These are phyloP conservation scores for Pseudomugil tenellus DNA, from an alignment of 2,797 vertebrate species.

Conservation along the genomic window DNA sequence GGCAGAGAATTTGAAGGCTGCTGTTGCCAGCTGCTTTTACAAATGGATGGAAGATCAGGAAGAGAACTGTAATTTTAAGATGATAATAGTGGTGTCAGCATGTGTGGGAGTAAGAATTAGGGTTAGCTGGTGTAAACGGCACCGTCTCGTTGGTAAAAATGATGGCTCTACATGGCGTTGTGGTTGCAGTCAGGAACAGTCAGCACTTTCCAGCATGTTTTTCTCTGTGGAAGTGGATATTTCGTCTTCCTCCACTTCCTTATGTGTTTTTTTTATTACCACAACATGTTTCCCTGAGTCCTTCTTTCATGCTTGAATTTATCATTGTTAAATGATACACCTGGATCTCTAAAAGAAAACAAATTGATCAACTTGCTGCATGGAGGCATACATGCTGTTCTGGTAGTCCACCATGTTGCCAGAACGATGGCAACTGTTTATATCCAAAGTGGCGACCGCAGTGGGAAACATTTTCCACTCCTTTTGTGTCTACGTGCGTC, in stretches of 20 bases:
- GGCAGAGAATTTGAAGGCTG: constrained; percentile 13
- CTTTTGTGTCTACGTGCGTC: constrained; percentile 80
- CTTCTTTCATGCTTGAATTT: constrained; percentile 27
- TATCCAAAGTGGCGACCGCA: constrained; percentile 46
- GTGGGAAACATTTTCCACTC: constrained; percentile 66
- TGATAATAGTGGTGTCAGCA: constrained; percentile 64
- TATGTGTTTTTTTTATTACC: constrained; percentile 14
- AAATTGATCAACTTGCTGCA: constrained; percentile 4
- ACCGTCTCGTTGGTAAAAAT: constrained; percentile 65
- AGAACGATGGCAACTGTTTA: constrained; percentile 50
- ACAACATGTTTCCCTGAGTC: constrained; percentile 21
- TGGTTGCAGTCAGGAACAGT: constrained; percentile 59
- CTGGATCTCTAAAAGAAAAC: constrained; percentile 34
- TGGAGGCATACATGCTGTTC: constrained; percentile 21
- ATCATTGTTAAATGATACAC: constrained; percentile 43
- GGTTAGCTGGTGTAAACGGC: constrained; percentile 58
- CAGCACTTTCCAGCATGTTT: constrained; percentile 72
- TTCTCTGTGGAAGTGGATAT: constrained; percentile 59
- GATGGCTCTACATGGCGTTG: constrained; percentile 50
- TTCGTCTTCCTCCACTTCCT: constrained; percentile 66
- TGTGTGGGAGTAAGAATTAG: constrained; percentile 60
- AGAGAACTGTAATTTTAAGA: constrained; percentile 54
- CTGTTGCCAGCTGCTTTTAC: constrained; percentile 29
- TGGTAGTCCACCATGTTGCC: constrained; percentile 40
- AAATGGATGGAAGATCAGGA: constrained; percentile 39